These are phyloP conservation scores for Eutrigla gurnardus DNA, from an alignment of 2,797 vertebrate species.

Conservation along the genomic window DNA sequence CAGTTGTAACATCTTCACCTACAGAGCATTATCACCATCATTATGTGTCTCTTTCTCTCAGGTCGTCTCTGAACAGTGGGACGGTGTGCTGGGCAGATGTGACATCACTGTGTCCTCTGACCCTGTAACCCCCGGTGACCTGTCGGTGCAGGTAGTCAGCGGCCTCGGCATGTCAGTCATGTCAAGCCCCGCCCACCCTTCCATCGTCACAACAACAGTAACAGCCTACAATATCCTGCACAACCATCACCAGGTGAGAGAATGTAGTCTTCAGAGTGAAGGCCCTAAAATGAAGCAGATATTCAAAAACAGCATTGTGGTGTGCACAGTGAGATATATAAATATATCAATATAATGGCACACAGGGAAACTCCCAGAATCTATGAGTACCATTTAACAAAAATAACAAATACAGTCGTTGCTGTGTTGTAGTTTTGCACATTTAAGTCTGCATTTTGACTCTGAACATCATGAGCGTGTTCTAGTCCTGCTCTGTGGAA, in stretches of 20 bases:
- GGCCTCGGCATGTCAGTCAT: constrained; percentile 79
- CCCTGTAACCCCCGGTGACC: constrained; percentile 73
- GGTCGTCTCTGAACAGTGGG: constrained; percentile 84
- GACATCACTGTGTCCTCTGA: constrained; percentile 80
- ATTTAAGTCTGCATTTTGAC: no score
- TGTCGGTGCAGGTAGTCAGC: constrained; percentile 82
- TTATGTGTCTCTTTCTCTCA: constrained; percentile 42
- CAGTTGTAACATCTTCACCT: neutral
- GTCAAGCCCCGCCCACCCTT: constrained; percentile 67
- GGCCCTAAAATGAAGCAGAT: neutral
- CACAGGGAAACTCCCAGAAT: no score
- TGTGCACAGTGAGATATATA: no score
- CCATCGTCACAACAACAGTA: constrained; percentile 77
- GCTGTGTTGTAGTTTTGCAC: no score
- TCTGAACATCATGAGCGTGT: no score
- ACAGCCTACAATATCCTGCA: constrained; percentile 80
- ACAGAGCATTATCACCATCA: neutral
- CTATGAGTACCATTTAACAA: no score
- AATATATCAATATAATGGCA: no score
- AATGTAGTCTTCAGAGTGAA: neutral
- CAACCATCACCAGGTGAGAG: constrained; percentile 76
- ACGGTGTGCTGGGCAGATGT: constrained; percentile 79
- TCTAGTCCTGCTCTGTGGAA: no score
- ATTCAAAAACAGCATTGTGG: neutral
- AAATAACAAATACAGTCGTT: no score